Evolutionary conservation across 2,113 vertebrate species (phyloP), one percentile per base, ranked within the genome.

Genomic region (Hyperoodon ampullatus): DNA sequence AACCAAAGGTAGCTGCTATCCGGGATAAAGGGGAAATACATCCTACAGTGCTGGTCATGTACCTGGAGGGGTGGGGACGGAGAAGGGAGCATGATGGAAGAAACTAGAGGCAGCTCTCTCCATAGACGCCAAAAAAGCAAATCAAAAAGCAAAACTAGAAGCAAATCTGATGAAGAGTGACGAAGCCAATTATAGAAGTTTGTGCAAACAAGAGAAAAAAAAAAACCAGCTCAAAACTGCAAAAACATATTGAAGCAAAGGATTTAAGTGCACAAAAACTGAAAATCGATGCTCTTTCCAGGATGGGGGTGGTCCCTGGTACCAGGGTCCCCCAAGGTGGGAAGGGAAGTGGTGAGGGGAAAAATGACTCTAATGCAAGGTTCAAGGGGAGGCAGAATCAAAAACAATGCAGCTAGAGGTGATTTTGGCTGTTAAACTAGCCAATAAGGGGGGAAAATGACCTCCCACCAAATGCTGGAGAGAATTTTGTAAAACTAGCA

Each of bases 31-130:
- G 85, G 78, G 26, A 74, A n/a, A 35, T 0, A 11, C 4, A 26
- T 2, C 23, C 35, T 80, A 61, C 18, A 2, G 35, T 1, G 33
- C 8, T 0, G 0, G 50, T 15, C 1, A 16, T 4, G 30, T 6
- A 42, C 12, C 28, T 53, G 3, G 26, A 35, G 12, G 33, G 30
- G 26, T 0, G 50, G 12, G 50, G 11, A 53, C 8, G 0, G 15
- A 68, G 63, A 75, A 70, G 15, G 47, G 35, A 47, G 5, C 28
- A 2, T 1, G 28, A 30, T 4, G 5, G 75, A 50, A 80, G 26
- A 35, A 80, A 18, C 50, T 30, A 35, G 55, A 53, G 18, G 39
- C 5, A 21, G 33, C 2, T 24, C 16, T 55, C 60, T 26, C 72
- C 24, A 15, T 3, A 21, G 21, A 66, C 42, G 60, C 60, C 15